phyloP scores from a whole-genome alignment of 2,888 invertebrate genomes.

The Scrobipalpa costella region DNA sequence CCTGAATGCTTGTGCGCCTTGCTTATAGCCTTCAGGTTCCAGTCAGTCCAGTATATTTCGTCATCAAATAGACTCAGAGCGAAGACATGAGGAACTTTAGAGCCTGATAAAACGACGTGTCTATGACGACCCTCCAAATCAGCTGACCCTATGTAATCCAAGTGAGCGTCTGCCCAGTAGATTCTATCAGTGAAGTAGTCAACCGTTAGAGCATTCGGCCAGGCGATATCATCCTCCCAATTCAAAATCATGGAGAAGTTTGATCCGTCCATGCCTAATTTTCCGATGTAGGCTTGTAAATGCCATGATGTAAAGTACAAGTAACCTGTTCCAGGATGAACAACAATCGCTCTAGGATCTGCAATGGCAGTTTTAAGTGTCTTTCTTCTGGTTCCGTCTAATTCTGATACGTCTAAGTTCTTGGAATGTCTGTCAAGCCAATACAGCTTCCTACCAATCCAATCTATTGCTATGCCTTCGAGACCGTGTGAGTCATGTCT shows the following conservation, averaged over 20 bases:
- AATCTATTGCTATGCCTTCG: conserved; percentile 98
- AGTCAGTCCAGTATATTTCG: conserved; percentile 97
- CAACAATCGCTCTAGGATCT: conserved; percentile 96
- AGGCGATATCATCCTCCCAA: conserved; percentile 96
- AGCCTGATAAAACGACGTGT: conserved; percentile 89
- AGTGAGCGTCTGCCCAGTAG: conserved; percentile 99
- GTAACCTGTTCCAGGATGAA: conserved; percentile 96
- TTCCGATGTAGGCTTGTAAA: conserved; percentile 96
- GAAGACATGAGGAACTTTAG: conserved; percentile 96
- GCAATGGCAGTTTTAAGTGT: conserved; percentile 94
- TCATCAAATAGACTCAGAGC: conserved; percentile 97
- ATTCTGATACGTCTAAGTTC: conserved; percentile 96
- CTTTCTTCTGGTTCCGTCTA: conserved; percentile 95
- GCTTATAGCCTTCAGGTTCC: conserved; percentile 96
- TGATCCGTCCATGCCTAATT: conserved; percentile 98
- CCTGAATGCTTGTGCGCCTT: conserved; percentile 96
- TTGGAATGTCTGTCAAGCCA: conserved; percentile 98
- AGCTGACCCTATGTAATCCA: conserved; percentile 97
- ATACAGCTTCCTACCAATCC: conserved; percentile 97
- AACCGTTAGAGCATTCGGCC: conserved; percentile 98
- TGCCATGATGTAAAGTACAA: conserved; percentile 99
- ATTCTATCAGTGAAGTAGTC: conserved; percentile 97
- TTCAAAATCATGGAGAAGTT: conserved; percentile 93
- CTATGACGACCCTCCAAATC: conserved; percentile 95
- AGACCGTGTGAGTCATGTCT: conserved; percentile 96